These are phyloP conservation scores for Pangasius sanitwongsei DNA, from an alignment of 2,797 vertebrate species.

Conservation along the genomic window DNA sequence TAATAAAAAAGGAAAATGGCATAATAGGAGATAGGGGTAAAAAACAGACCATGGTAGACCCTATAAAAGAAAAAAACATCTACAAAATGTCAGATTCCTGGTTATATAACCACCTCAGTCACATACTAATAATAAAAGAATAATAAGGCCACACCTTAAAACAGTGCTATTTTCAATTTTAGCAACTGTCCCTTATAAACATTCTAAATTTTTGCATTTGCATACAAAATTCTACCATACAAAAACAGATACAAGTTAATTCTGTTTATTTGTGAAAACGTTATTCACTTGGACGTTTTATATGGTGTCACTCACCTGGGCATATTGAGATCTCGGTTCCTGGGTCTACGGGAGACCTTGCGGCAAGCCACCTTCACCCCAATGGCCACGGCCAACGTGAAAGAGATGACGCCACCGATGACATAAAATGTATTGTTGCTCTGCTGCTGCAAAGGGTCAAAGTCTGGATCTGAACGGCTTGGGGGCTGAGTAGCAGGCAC, in stretches of 20 bases:
- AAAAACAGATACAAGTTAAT: background rate
- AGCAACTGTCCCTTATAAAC: background rate
- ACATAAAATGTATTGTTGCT: slow-evolving; percentile 86
- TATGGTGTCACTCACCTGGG: slow-evolving; percentile 76
- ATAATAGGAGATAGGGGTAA: background rate
- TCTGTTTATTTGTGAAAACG: background rate
- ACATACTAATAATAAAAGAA: no score
- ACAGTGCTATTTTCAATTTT: background rate
- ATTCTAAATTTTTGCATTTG: background rate
- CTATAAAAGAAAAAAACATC: background rate
- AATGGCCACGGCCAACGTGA: slow-evolving; percentile 86
- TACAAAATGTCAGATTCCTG: background rate
- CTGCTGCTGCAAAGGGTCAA: slow-evolving; percentile 78
- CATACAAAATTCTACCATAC: background rate
- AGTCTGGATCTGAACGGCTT: slow-evolving; percentile 71
- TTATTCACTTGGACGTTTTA: background rate
- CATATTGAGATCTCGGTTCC: slow-evolving; percentile 87
- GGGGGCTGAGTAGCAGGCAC: slow-evolving; percentile 68
- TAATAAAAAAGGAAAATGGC: slow-evolving; percentile 56
- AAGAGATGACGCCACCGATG: slow-evolving; percentile 90
- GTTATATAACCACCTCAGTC: background rate
- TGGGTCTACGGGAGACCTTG: slow-evolving; percentile 85
- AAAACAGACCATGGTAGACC: background rate
- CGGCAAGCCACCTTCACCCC: slow-evolving; percentile 88
- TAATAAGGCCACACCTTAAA: background rate